Conservation (phyloP, 2,888 invertebrate genomes). For the Trichacis sp. region DNA sequence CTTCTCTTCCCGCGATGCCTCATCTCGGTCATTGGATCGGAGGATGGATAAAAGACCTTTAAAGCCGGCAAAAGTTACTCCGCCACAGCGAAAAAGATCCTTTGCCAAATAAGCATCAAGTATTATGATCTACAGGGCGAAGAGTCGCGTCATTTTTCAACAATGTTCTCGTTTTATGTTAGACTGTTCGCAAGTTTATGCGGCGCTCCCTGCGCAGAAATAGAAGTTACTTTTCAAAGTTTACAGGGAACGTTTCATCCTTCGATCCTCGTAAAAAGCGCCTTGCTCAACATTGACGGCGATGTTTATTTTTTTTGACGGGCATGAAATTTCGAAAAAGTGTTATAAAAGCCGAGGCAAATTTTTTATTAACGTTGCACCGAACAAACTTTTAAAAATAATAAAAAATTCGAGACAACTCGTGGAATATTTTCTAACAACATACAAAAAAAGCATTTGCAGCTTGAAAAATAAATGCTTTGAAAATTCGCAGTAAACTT, state of each 20-base stretch:
- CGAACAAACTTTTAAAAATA: too few species aligned
- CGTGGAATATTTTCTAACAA: too few species aligned
- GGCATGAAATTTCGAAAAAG: too few species aligned
- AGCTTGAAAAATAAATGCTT: too few species aligned
- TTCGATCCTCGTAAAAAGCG: neutral
- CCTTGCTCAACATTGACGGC: too few species aligned
- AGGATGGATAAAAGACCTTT: constrained; percentile 31
- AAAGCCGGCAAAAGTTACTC: constrained; percentile 25
- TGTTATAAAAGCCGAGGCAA: too few species aligned
- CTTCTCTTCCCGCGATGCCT: constrained; percentile 26
- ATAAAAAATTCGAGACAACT: too few species aligned
- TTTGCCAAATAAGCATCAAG: constrained; percentile 15
- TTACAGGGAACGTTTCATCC: neutral
- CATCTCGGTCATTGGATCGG: constrained; percentile 26
- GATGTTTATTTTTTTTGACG: too few species aligned
- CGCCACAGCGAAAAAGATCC: constrained; percentile 9
- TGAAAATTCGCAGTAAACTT: too few species aligned
- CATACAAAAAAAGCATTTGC: too few species aligned
- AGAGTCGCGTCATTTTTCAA: constrained; percentile 3
- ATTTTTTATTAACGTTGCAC: too few species aligned
- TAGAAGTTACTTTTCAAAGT: constrained; percentile 5
- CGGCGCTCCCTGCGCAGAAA: neutral
- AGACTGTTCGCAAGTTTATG: neutral
- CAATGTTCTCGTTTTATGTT: constrained; percentile 3
- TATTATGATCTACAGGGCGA: constrained; percentile 9